A percentile compares a stretch with the other conserved stretches of the same genome.
Conservation (phyloP, 2,113 vertebrate genomes). For the Scomber japonicus region DNA sequence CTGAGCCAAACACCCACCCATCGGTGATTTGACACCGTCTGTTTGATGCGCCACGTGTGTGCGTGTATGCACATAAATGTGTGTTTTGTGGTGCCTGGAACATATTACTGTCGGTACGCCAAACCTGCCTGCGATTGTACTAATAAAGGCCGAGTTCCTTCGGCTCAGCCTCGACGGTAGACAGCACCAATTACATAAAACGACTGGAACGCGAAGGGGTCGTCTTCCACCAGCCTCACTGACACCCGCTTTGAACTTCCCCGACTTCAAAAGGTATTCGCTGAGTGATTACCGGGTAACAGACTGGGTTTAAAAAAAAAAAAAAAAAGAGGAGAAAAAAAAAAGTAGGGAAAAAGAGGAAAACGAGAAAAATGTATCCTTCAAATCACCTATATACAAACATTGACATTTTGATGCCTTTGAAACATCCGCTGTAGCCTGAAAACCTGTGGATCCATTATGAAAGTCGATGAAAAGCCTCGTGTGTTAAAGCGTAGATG, state of each 20-base stretch:
- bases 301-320: slow-evolving; percentile 67
- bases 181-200: slow-evolving; percentile 93
- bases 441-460: slow-evolving; percentile 47
- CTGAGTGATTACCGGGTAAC: slow-evolving; percentile 86
- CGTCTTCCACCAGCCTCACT: slow-evolving; percentile 80
- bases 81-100: slow-evolving; percentile 73
- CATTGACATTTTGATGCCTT: slow-evolving; percentile 82
- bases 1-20: slow-evolving; percentile 73
- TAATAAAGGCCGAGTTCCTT: slow-evolving; percentile 91
- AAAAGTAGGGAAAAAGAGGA: background rate
- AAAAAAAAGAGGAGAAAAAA: slow-evolving; percentile 15
- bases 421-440: slow-evolving; percentile 35
- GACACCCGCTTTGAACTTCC: slow-evolving; percentile 89
- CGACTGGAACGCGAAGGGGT: slow-evolving; percentile 87
- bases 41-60: slow-evolving; percentile 61
- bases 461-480: slow-evolving; percentile 24
- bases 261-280: slow-evolving; percentile 89
- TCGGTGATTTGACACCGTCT: slow-evolving; percentile 77
- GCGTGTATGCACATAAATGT: slow-evolving; percentile 55
- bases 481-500: background rate
- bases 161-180: slow-evolving; percentile 89
- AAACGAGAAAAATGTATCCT: slow-evolving; percentile 55
- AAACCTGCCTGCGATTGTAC: slow-evolving; percentile 92
- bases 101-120: slow-evolving; percentile 87
- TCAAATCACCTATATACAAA: slow-evolving; percentile 87